Conservation (phyloP, 2,113 vertebrate species). For the Plecturocebus donacophilus region DNA sequence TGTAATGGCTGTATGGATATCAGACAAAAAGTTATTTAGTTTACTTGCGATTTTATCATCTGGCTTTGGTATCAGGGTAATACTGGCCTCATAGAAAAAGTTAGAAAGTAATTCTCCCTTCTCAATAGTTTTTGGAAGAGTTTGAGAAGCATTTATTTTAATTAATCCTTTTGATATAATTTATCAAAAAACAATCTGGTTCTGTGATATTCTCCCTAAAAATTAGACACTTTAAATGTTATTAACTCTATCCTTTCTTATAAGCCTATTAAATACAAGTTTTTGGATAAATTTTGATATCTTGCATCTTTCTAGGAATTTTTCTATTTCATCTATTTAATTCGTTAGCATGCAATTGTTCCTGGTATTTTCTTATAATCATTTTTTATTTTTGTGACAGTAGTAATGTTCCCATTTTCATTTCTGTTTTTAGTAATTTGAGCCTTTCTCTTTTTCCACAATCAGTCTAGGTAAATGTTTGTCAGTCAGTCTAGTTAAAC, state of each 20-base stretch:
- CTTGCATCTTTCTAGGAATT: neutral
- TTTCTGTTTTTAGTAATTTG: neutral
- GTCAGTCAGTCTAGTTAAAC: neutral
- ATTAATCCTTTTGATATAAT: neutral
- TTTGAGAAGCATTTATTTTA: neutral
- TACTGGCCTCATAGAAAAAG: neutral
- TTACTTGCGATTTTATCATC: neutral
- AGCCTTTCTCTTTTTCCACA: neutral
- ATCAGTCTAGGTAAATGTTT: neutral
- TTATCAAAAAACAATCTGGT: neutral
- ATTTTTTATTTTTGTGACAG: neutral
- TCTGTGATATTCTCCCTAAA: neutral
- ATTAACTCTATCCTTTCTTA: neutral
- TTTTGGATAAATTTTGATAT: neutral
- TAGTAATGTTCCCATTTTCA: neutral
- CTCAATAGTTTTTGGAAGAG: neutral
- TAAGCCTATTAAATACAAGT: neutral
- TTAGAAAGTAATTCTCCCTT: neutral
- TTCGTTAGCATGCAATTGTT: neutral
- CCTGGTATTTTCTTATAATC: neutral
- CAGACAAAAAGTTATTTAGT: neutral
- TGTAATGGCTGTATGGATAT: neutral
- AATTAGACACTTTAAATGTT: neutral
- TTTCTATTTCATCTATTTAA: neutral
- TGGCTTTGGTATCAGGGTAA: neutral